Base-by-base conservation (phyloP, 2,797 vertebrate species). In the Knipowitschia caucasica region DNA sequence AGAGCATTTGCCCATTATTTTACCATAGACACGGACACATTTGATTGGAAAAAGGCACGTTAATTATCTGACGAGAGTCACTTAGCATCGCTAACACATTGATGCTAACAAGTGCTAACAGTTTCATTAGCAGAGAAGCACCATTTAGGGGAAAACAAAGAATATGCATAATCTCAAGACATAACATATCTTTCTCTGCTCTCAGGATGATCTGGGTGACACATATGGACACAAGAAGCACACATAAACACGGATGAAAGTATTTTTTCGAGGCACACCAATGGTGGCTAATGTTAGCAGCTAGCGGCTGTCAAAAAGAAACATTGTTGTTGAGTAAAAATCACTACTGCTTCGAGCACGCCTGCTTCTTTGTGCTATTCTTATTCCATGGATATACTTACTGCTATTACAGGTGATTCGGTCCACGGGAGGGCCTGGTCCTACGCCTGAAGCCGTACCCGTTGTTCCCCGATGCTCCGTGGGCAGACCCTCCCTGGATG, bases 401-500 rank as follows among this genome's bases (percentile, higher is more conserved):
- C 85, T 85, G 80, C 55, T 62, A 50, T 60, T 57, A 3, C 25
- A 31, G 59, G 24, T 56, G 27, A 51, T 39, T 64, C 71, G 53
- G 73, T 85, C 75, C 76, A 75, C 68, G 34, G 54, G 56, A 56
- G 71, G 73, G 75, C 73, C 64, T 46, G 73, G 21, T 64, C 47
- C 69, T 60, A 69, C 53, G 73, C 77, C 77, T 26, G 63, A 64
- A 65, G 56, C 42, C 61, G 69, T 85, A 72, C 78, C 77, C 71
- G 80, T 77, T 86, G 78, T 86, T 79, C 77, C 73, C 81, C 73
- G 71, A 53, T 66, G 72, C 75, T 86, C 59, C 53, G 72, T 78
- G 78, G 56, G 70, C 82, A 79, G 81, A 89, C 86, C 87, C 89
- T 89, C 85, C 84, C 85, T 76, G 78, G 78, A 67, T 82, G 89